A percentile compares a stretch with the other conserved stretches of the same genome.
phyloP scores from a whole-genome alignment of 35 echinoderm and acorn worm species.

The Lytechinus pictus region DNA sequence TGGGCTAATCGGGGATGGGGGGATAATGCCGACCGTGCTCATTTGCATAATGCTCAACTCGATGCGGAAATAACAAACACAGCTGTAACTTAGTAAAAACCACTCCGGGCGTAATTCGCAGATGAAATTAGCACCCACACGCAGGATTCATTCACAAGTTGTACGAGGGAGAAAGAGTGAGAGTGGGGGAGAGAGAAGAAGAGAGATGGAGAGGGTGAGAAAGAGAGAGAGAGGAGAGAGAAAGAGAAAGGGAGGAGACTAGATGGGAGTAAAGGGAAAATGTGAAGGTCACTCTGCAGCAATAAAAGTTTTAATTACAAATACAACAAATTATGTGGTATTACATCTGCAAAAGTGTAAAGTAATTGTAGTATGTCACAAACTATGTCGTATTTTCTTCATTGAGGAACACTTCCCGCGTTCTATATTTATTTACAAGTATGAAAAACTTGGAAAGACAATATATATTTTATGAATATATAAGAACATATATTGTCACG shows the following conservation, averaged over 20 bases:
- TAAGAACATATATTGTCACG: no score
- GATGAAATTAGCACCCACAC: background rate
- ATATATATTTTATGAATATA: background rate
- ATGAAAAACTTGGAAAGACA: background rate
- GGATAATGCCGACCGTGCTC: background rate
- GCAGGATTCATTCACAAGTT: background rate
- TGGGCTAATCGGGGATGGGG: background rate
- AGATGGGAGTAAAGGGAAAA: no score
- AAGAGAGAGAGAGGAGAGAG: background rate
- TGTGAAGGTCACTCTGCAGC: no score
- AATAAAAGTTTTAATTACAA: no score
- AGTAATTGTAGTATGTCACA: no score
- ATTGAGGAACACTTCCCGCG: no score
- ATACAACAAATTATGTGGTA: no score
- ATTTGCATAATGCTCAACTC: slow-evolving; percentile 33
- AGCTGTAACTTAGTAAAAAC: slow-evolving; percentile 24
- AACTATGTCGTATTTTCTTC: no score
- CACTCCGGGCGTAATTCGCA: background rate
- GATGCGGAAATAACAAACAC: background rate
- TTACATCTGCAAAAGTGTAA: no score
- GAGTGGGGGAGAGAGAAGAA: background rate
- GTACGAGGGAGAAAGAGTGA: background rate
- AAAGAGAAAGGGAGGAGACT: no score
- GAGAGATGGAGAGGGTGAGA: background rate
- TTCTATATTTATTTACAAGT: no score